These are phyloP conservation scores for Spinibarbus caldwelli DNA, from an alignment of 2,797 vertebrate genomes.

Conservation along the genomic window DNA sequence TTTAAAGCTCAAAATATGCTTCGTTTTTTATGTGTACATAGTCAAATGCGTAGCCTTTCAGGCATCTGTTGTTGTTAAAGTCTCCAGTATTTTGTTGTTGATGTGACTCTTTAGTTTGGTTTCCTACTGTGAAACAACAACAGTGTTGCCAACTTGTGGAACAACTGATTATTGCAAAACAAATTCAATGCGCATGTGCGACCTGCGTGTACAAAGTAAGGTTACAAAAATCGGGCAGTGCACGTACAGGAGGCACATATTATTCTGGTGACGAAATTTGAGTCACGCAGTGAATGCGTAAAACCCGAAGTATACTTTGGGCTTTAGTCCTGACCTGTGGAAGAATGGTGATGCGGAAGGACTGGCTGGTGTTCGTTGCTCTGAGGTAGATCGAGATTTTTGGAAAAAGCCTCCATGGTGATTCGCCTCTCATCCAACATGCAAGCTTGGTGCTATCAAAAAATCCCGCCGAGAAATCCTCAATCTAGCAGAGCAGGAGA, in stretches of 20 bases:
- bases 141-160: too few relatives aligned
- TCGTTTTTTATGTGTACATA: too few relatives aligned
- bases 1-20: too few relatives aligned
- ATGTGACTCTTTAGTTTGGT: too few relatives aligned
- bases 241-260: too few relatives aligned
- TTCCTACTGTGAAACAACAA: too few relatives aligned
- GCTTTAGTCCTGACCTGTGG: conserved; percentile 83
- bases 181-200: too few relatives aligned
- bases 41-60: too few relatives aligned
- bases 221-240: not conserved
- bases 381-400: conserved; percentile 95
- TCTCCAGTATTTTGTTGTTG: too few relatives aligned
- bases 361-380: conserved; percentile 89
- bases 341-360: conserved; percentile 91
- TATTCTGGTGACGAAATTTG: not conserved
- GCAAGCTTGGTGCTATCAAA: conserved; percentile 93
- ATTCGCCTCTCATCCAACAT: conserved; percentile 90
- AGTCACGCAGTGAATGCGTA: not conserved
- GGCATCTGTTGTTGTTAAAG: too few relatives aligned
- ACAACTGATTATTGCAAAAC: too few relatives aligned
- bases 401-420: conserved; percentile 92
- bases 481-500: conserved; percentile 77
- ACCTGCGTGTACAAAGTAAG: too few relatives aligned
- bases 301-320: not conserved
- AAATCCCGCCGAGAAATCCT: conserved; percentile 91